phyloP scores from a whole-genome alignment of 2,113 vertebrate genomes.

The Hiodon alosoides region DNA sequence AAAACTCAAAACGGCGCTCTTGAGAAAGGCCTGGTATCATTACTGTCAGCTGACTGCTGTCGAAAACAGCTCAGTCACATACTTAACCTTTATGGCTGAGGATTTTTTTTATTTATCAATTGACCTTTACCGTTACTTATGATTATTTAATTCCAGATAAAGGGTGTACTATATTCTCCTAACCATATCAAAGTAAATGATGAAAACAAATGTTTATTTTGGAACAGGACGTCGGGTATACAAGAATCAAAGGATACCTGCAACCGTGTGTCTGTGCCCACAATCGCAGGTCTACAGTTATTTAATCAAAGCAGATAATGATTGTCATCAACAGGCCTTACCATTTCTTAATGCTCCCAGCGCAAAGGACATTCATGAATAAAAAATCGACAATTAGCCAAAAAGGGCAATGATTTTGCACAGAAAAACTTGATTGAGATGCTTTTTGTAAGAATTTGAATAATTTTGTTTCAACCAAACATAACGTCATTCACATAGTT shows the following conservation, averaged over 20 bases:
- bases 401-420: slow-evolving; percentile 10
- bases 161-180: slow-evolving; percentile 59
- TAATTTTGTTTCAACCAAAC: slow-evolving; percentile 40
- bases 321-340: slow-evolving; percentile 9
- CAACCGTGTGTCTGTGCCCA: slow-evolving; percentile 12
- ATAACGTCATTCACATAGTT: slow-evolving; percentile 30
- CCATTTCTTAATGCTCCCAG: slow-evolving; percentile 17
- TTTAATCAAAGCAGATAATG: slow-evolving; percentile 14
- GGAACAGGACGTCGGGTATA: slow-evolving; percentile 38
- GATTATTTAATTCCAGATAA: slow-evolving; percentile 61
- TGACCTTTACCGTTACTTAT: slow-evolving; percentile 66
- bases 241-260: slow-evolving; percentile 45
- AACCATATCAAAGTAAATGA: slow-evolving; percentile 51
- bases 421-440: background rate
- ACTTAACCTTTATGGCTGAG: slow-evolving; percentile 65
- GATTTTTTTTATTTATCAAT: slow-evolving; percentile 64
- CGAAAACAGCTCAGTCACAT: slow-evolving; percentile 58
- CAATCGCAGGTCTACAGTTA: background rate
- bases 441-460: slow-evolving; percentile 11
- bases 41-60: slow-evolving; percentile 44
- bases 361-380: slow-evolving; percentile 2
- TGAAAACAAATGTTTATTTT: slow-evolving; percentile 56
- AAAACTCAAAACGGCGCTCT: slow-evolving; percentile 50
- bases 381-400: slow-evolving; percentile 9
- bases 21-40: slow-evolving; percentile 47